phyloP scores from a whole-genome alignment of 2,888 invertebrate genomes.

The Sipunculus nudus region DNA sequence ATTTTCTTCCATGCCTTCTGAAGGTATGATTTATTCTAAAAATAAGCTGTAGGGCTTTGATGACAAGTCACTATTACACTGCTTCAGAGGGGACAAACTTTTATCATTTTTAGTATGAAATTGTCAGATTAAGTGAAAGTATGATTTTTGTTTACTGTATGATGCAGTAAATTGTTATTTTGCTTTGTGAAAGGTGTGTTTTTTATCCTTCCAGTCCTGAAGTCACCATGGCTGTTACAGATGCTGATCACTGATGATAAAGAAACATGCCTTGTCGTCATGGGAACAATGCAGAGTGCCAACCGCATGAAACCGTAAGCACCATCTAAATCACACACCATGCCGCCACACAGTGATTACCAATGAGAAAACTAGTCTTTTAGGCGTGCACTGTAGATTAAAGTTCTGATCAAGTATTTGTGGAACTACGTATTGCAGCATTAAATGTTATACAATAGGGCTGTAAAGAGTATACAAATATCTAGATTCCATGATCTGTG shows the following conservation, averaged over 20 bases:
- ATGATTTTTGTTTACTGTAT: background rate
- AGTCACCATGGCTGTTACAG: slow-evolving; percentile 62
- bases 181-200: background rate
- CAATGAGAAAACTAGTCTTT: too few species aligned
- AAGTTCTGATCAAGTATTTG: too few species aligned
- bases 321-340: background rate
- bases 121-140: background rate
- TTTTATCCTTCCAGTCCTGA: slow-evolving; percentile 49
- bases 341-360: too few species aligned
- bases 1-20: too few species aligned
- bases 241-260: slow-evolving; percentile 62
- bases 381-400: too few species aligned
- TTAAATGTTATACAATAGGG: too few species aligned
- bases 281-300: slow-evolving; percentile 31
- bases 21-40: too few species aligned
- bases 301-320: slow-evolving; percentile 33
- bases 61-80: too few species aligned
- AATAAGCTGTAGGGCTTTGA: too few species aligned
- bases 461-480: too few species aligned
- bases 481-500: too few species aligned
- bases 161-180: background rate
- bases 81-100: background rate
- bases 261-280: slow-evolving; percentile 46
- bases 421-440: too few species aligned
- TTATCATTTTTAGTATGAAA: background rate